phyloP scores from a whole-genome alignment of 2,113 vertebrate genomes.

The Gymnogyps californianus region DNA sequence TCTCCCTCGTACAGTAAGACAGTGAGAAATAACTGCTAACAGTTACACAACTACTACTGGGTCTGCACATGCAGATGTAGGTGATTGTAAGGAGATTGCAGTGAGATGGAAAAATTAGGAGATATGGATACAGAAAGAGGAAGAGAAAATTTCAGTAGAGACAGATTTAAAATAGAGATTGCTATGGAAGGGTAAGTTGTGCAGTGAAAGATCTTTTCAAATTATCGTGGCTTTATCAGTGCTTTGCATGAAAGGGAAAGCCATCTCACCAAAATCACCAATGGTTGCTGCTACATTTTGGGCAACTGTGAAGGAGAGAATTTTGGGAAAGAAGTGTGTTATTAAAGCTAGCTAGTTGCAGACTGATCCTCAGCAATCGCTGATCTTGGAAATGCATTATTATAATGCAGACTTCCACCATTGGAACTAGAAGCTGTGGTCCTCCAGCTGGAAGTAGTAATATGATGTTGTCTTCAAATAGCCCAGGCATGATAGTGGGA shows the following conservation, averaged over 20 bases:
- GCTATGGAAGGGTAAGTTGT: not conserved
- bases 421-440: not conserved
- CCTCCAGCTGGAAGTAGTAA: not conserved
- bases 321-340: not conserved
- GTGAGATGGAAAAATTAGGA: not conserved
- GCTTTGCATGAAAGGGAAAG: not conserved
- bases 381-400: not conserved
- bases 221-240: rapidly evolving
- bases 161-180: not conserved
- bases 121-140: not conserved
- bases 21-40: not conserved
- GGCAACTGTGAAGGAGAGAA: not conserved
- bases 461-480: not conserved
- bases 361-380: not conserved
- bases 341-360: not conserved
- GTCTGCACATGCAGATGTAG: not conserved
- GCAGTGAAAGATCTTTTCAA: not conserved
- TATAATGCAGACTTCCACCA: not conserved
- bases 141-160: not conserved
- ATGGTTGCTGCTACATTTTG: not conserved
- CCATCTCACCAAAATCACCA: not conserved
- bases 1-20: not conserved
- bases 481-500: not conserved
- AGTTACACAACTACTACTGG: not conserved
- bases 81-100: not conserved